Evolutionary conservation across 2,113 vertebrate species (phyloP), one percentile per base, ranked within the genome.

Genomic region (Carlito syrichta): DNA sequence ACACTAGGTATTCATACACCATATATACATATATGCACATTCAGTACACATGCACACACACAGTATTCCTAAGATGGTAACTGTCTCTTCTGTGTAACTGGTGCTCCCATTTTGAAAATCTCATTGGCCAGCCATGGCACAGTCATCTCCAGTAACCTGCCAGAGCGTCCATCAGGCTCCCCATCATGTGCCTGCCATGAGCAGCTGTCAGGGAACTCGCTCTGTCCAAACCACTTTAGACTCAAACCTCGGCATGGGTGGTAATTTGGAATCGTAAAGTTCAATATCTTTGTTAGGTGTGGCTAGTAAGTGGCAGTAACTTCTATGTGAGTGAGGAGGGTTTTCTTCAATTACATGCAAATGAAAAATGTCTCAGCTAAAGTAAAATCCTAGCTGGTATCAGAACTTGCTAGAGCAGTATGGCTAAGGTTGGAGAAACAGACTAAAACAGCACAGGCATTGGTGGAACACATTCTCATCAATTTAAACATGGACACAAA

Each of bases 391-490:
- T 73, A 7, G 30, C 40, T 8, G 14, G 68, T 11, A 45, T 78
- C 63, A 63, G 76, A 68, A 60, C 38, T 45, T 20, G 38, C 56
- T 6, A 0, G 54, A 87, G 58, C 27, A n/a, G 6, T 2, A 35
- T 12, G 63, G 23, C n/a, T 79, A 9, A 16, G 12, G 0, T 1
- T 4, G 78, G 50, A 35, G 54, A 73, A 10, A 45, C 8, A 10
- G 40, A 25, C 32, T 32, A 3, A 52, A 4, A n/a, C 1, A n/a
- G 35, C 9, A 3, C 2, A 11, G 40, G 27, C 30, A 5, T 27
- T 23, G 13, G 1, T 1, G 13, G 3, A 62, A 8, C 0, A 2
- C 3, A 1, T 22, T 48, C 27, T 35, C 5, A 1, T 6, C 8
- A 22, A 38, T 56, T 48, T 23, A 27, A 81, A 77, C 54, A 11